Base-by-base conservation (phyloP, 2,888 invertebrate genomes). In the Hypena proboscidalis region DNA sequence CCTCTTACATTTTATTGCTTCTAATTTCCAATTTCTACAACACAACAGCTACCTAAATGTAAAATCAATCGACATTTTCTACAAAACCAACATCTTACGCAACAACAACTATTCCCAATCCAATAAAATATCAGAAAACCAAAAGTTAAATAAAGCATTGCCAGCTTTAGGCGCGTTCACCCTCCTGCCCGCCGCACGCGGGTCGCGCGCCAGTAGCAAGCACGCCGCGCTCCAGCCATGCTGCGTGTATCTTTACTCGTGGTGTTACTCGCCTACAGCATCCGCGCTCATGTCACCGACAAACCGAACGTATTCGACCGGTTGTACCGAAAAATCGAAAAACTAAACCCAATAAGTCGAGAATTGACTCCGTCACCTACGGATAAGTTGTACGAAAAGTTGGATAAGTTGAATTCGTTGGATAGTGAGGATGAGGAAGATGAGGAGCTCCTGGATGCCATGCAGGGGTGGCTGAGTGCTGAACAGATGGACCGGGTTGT, bases 311-410 rank as follows among this genome's bases (percentile, higher is more conserved):
- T 14, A 8, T 70, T 84, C 10, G 83, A 83, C 45, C 74, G 74
- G 45, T 61, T 85, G 1, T 84, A 80, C 56, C 77, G 85, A 49
- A 88, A 85, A 50, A 61, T 90, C 0, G 87, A 90, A 46, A 74
- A 71, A 20, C 60, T 88, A 9, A 78, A 77, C 2, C 56, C 77
- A 0, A 77, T 80, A 6, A 40, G 33, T 32, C 23, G 36, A 35
- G 9, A 66, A 40, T 35, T 73, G 69, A 46, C 53, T 1, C 59
- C 62, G 9, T 30, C 64, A 29, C 58, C 63, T 1, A 61, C 66
- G 1, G 74, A 77, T 2, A 80, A 74, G 31, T 60, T 85, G 10
- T 75, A 80, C 29, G 81, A 77, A 13, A 88, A 89, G 51, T 53
- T 88, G 14, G 83, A 83, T n/a, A 65, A 64, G 14, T 47, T 88